Conservation (phyloP, 2,113 vertebrate species). For the Glaucidium brasilianum region DNA sequence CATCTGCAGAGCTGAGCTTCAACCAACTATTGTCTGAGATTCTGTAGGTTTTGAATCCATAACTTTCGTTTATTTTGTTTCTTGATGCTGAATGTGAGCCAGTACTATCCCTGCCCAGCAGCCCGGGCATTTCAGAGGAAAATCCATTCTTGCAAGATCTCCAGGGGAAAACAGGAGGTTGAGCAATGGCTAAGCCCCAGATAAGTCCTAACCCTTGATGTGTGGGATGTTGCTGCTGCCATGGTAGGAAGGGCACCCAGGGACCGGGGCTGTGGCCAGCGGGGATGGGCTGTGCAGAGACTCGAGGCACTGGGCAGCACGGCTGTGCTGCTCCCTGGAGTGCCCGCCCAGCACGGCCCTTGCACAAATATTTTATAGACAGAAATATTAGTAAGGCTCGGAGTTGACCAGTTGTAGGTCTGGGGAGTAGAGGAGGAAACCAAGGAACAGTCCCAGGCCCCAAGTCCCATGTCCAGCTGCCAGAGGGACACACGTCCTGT, state of each 20-base stretch:
- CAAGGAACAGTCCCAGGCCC: too few relatives aligned
- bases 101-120: background rate
- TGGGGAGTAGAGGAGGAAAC: background rate
- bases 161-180: background rate
- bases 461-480: rapidly evolving
- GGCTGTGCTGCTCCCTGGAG: background rate
- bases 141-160: rapidly evolving
- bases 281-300: too few relatives aligned
- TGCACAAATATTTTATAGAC: too few relatives aligned
- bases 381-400: background rate
- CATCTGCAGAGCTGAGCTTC: background rate
- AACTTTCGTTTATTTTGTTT: background rate
- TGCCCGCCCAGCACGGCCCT: too few relatives aligned
- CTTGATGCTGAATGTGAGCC: rapidly evolving
- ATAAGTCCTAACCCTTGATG: rapidly evolving
- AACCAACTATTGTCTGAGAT: rapidly evolving
- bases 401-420: rapidly evolving
- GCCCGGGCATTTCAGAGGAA: background rate
- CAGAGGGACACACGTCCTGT: rapidly evolving
- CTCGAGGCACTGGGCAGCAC: background rate
- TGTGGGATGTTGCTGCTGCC: background rate
- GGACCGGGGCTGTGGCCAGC: rapidly evolving
- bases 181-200: rapidly evolving
- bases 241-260: rapidly evolving
- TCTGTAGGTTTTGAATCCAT: background rate